phyloP scores from a whole-genome alignment of 2,797 vertebrate species.

The Hydrocynus forskahlii region DNA sequence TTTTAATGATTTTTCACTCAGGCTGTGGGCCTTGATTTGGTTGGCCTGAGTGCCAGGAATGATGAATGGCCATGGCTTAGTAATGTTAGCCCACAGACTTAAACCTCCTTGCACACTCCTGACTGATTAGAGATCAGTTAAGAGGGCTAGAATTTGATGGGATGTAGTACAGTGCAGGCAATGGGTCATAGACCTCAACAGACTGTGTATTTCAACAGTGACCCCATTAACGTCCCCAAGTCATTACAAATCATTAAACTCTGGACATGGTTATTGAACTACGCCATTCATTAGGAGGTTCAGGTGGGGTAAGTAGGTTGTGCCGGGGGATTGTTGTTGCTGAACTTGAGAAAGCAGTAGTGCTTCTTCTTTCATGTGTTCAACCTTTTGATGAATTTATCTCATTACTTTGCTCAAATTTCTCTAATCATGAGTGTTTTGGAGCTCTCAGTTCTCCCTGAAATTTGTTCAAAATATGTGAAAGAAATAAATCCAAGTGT shows the following conservation, averaged over 20 bases:
- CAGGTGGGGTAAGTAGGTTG: conserved; percentile 3
- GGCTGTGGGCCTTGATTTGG: conserved; percentile 70
- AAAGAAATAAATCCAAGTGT: background rate
- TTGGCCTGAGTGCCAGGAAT: conserved; percentile 65
- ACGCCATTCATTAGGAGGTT: conserved; percentile 9
- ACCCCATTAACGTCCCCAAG: conserved; percentile 26
- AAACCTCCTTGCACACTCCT: background rate
- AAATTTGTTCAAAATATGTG: conserved; percentile 5
- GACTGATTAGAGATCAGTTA: conserved; percentile 35
- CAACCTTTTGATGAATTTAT: conserved; percentile 31
- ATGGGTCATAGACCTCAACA: background rate
- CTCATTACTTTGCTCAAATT: conserved; percentile 30
- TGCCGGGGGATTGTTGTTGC: background rate
- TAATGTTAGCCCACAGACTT: conserved; percentile 13
- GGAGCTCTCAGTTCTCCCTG: background rate
- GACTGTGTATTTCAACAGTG: background rate
- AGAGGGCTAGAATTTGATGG: conserved; percentile 11
- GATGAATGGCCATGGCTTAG: conserved; percentile 76
- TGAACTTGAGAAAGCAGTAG: conserved; percentile 7
- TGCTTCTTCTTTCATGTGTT: conserved; percentile 33
- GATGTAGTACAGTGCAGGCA: background rate
- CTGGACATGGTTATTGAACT: conserved; percentile 28
- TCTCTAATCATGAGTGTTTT: conserved; percentile 24
- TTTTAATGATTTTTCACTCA: conserved; percentile 80
- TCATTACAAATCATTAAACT: conserved; percentile 6